A percentile compares a stretch with the other conserved stretches of the same genome.
These are phyloP conservation scores for Drosophila ambigua DNA, from an alignment of 1,140 invertebrate genomes.

Conservation along the genomic window DNA sequence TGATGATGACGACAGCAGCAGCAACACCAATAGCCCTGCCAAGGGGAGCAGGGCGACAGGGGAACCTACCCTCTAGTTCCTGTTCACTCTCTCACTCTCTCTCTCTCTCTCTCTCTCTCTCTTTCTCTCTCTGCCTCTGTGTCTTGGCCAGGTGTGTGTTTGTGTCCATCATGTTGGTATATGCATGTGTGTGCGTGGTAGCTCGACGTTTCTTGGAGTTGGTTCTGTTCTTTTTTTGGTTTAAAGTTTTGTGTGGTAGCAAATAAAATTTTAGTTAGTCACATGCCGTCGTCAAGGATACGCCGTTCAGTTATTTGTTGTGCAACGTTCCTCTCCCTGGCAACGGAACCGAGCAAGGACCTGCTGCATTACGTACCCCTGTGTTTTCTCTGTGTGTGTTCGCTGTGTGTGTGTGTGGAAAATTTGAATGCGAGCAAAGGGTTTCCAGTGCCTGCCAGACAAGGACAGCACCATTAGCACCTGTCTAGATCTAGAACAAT, in stretches of 20 bases:
- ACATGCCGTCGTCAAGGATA: constrained; percentile 83
- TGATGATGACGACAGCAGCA: constrained; percentile 64
- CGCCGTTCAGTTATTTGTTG: constrained; percentile 74
- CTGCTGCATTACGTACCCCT: constrained; percentile 35
- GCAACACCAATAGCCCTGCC: not conserved
- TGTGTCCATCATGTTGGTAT: not conserved
- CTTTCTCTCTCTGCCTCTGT: constrained; percentile 1
- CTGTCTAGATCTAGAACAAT: constrained; percentile 73
- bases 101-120: not conserved
- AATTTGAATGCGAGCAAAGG: constrained; percentile 48
- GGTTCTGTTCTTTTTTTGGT: constrained; percentile 53
- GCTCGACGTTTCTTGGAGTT: constrained; percentile 24
- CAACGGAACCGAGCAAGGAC: constrained; percentile 50
- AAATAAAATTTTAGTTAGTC: constrained; percentile 84
- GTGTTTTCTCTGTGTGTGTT: constrained; percentile 10
- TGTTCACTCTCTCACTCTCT: constrained; percentile 7
- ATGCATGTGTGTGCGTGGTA: constrained; percentile 4
- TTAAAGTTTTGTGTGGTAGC: constrained; percentile 83
- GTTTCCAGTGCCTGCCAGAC: constrained; percentile 46
- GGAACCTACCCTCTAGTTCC: constrained; percentile 54
- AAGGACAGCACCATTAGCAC: constrained; percentile 67
- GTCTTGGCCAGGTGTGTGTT: constrained; percentile 23
- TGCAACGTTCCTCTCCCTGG: constrained; percentile 60
- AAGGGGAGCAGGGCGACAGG: constrained; percentile 14
- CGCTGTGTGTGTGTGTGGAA: constrained; percentile 26